Evolutionary conservation across 2,113 vertebrate species (phyloP), one percentile per base, ranked within the genome.

Genomic region (Reinhardtius hippoglossoides): DNA sequence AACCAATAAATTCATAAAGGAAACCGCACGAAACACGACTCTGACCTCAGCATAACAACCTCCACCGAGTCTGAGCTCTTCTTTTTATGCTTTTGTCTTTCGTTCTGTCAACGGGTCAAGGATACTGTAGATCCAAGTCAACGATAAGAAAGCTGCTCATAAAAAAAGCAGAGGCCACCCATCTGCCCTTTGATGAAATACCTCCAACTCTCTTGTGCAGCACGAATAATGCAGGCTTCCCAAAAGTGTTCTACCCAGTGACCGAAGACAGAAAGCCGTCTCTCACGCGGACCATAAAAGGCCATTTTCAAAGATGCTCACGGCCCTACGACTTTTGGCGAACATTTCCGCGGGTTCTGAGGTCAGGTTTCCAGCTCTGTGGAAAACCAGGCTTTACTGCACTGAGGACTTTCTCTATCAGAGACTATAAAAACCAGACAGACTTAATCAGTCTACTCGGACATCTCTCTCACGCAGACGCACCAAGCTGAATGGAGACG

Each of bases 201-300:
- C 67, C 68, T 88, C 67, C 50, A 66, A 68, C 50, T 21, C 16
- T 42, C 69, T 72, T 65, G 59, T 44, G 71, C 62, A 71, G 63
- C 72, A 66, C 12, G 31, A 73, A 78, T 55, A 68, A 81, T 31
- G 8, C 68, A 71, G n/a, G 64, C 67, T 80, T 79, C 37, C 77
- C 46, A 73, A 77, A 88, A 86, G 27, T 65, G 58, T 46, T 73
- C 76, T 65, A 79, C 54, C 61, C 81, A 63, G 24, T 66, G 80
- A 80, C 65, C 81, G 78, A 64, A 71, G 76, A 82, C 65, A 65
- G 86, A 80, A 40, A 52, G 78, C 55, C 5, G 37, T 58, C 73
- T 81, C 78, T 78, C 78, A 31, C 12, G 10, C 71, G 63, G 86
- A 88, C 90, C 92, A 92, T 93, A 93, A 91, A 92, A 85, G 91